Evolutionary conservation across 2,113 vertebrate species (phyloP).

Genomic region (Dendrocopos noguchii): DNA sequence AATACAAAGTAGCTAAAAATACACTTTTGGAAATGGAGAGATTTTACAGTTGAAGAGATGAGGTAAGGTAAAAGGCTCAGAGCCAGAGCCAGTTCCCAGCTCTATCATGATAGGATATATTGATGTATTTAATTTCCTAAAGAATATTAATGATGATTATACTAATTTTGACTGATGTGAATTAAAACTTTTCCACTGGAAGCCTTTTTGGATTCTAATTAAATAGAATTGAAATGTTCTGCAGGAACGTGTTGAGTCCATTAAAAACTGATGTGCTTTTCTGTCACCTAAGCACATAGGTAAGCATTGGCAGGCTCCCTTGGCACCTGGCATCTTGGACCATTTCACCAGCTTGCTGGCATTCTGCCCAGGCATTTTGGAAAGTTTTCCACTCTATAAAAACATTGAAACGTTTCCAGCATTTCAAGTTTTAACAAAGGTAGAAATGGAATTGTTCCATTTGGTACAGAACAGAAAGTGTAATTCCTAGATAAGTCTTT

Average conservation of each 20-base stretch:
- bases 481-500: background rate
- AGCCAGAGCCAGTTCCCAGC: background rate
- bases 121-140: background rate
- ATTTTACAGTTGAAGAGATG: background rate
- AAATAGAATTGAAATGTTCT: background rate
- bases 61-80: background rate
- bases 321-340: background rate
- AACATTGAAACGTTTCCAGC: background rate
- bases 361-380: background rate
- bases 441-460: constrained; percentile 7
- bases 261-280: background rate
- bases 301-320: background rate
- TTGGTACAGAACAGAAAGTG: background rate
- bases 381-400: background rate
- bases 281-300: background rate
- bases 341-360: background rate
- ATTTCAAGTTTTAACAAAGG: background rate
- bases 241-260: background rate
- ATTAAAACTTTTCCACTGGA: background rate
- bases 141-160: background rate
- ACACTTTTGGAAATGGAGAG: background rate
- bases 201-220: background rate
- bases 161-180: background rate
- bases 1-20: background rate
- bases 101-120: background rate